Percentiles rank a stretch among this genome's conserved stretches.
These are phyloP conservation scores for Leuciscus idus DNA, from an alignment of 2,113 vertebrate genomes.

Conservation along the genomic window DNA sequence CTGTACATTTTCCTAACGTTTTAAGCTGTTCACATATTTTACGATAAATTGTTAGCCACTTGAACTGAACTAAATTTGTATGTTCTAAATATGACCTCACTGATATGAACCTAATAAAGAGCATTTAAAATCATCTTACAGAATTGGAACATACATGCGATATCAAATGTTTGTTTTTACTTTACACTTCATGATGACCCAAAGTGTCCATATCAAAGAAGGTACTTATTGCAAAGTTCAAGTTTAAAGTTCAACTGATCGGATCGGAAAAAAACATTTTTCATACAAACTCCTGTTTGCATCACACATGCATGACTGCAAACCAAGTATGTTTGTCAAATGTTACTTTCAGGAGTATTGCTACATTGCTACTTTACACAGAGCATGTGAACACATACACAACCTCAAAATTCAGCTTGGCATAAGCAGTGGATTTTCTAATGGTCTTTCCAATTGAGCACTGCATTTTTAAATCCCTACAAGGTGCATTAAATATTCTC, in stretches of 20 bases:
- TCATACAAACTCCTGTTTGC: not conserved
- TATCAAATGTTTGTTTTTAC: not conserved
- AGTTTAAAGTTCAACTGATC: not conserved
- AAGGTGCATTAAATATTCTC: not conserved
- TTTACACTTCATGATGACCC: not conserved
- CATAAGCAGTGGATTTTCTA: not conserved
- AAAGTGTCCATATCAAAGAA: not conserved
- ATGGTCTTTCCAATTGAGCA: not conserved
- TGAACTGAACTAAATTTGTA: not conserved
- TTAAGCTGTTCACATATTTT: not conserved
- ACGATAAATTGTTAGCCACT: not conserved
- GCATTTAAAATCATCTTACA: not conserved
- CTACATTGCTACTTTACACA: not conserved
- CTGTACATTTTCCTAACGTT: no score
- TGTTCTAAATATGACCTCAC: not conserved
- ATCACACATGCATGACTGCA: slow-evolving; percentile 6
- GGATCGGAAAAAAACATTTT: not conserved
- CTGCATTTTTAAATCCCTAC: slow-evolving; percentile 8
- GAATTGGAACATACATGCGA: not conserved
- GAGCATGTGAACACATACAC: not conserved
- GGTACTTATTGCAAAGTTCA: not conserved
- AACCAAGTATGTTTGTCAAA: not conserved
- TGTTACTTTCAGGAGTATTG: not conserved
- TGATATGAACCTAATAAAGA: not conserved
- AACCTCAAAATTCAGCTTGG: not conserved